Evolutionary conservation across 2,113 vertebrate genomes (phyloP), one percentile per base, ranked within the genome.

Genomic region (Aspiorhynchus laticeps): DNA sequence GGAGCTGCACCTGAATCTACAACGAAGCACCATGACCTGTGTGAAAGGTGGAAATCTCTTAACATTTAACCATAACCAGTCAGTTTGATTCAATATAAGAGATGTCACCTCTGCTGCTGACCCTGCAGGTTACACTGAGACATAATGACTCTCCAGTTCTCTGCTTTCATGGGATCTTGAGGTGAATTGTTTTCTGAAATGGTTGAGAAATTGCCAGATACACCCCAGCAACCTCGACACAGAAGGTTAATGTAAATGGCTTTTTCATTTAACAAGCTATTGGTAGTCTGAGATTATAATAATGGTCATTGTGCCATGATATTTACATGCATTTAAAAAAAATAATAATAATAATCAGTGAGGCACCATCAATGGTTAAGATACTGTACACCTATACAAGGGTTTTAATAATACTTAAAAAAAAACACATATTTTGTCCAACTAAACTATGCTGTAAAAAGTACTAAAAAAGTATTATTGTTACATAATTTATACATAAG

Each of bases 161-260:
- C 21, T 83, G 31, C 63, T 21, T 38, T 80, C 71, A 85, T 82
- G n/a, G 46, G 41, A 82, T 82, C 41, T 59, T 28, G 8, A 46
- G 28, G 63, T 69, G 19, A 83, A 83, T 71, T 83, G 43, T 81
- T 81, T 81, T 81, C 80, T 28, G 10, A 81, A 81, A 81, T 67
- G 79, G 59, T 31, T 21, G 1, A 33, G 41, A 51, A 83, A 51
- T 51, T 71, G 43, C 81, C 61, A 51, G 63, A 83, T 51, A 48
- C 63, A 71, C n/a, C 26, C 0, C 2, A 46, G 38, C 8, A 82
- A 82, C 59, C 59, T 43, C 9, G 2, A 48, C 8, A 31, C 43
- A 12, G 38, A 83, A 33, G 41, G 65, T 83, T 83, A 71, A 53
- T 83, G 31, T 48, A 48, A 69, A 83, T 69, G 10, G 17, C 5